phyloP scores from a whole-genome alignment of 2,797 vertebrate species.

The Xiphophorus birchmanni region DNA sequence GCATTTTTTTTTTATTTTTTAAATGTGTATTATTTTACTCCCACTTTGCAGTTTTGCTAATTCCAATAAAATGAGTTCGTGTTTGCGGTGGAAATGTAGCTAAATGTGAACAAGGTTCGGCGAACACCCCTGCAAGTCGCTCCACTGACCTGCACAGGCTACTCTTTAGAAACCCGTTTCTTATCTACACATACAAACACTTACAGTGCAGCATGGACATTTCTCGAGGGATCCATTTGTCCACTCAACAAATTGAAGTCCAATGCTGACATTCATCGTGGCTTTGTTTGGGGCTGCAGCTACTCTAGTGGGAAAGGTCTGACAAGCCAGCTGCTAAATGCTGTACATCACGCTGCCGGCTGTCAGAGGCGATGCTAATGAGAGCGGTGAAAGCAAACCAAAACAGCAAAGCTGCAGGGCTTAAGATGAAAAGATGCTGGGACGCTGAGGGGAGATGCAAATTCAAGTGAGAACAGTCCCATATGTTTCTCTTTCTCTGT shows the following conservation, averaged over 20 bases:
- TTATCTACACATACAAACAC: background rate
- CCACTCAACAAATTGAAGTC: slow-evolving; percentile 14
- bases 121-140: background rate
- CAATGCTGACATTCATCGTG: background rate
- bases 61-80: background rate
- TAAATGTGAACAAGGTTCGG: background rate
- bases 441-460: slow-evolving; percentile 14
- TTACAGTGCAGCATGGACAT: background rate
- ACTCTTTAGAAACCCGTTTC: background rate
- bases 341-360: slow-evolving; percentile 20
- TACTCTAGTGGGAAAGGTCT: slow-evolving; percentile 15
- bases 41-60: background rate
- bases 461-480: slow-evolving; percentile 5
- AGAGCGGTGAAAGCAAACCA: slow-evolving; percentile 12
- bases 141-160: background rate
- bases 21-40: background rate
- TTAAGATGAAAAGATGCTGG: slow-evolving; percentile 11
- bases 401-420: slow-evolving; percentile 9
- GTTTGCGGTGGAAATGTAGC: background rate
- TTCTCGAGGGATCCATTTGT: background rate
- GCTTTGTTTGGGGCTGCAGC: slow-evolving; percentile 27
- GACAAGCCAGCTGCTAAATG: slow-evolving; percentile 4
- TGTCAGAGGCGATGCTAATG: slow-evolving; percentile 18
- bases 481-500: slow-evolving; percentile 16
- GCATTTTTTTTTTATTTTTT: background rate